These are phyloP conservation scores for Odontesthes bonariensis DNA, from an alignment of 2,113 vertebrate genomes.

Conservation along the genomic window DNA sequence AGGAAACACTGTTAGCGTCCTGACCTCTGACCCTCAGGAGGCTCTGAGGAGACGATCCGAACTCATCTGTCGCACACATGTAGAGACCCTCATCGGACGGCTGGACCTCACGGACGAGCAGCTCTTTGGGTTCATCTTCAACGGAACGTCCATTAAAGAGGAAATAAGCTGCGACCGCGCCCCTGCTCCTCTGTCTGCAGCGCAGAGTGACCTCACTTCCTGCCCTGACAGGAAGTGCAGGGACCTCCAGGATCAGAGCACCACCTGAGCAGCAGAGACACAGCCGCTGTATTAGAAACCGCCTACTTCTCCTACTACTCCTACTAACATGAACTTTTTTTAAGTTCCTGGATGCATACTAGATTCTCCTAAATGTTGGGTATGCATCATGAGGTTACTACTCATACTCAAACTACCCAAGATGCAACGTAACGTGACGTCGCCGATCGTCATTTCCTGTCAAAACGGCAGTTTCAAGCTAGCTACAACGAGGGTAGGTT, in stretches of 20 bases:
- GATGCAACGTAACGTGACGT: too few relatives aligned
- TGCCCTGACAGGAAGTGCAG: neutral
- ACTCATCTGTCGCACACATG: neutral
- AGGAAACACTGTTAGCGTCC: too few relatives aligned
- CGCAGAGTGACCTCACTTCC: neutral
- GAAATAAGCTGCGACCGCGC: neutral
- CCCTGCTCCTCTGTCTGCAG: neutral
- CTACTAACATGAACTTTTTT: too few relatives aligned
- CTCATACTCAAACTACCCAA: too few relatives aligned
- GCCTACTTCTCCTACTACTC: too few relatives aligned
- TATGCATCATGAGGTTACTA: too few relatives aligned
- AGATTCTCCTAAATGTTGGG: too few relatives aligned
- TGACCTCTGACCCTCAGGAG: neutral
- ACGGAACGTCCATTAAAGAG: neutral
- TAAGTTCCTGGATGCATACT: too few relatives aligned
- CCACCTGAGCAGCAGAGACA: neutral
- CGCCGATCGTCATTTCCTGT: too few relatives aligned
- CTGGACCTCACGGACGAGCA: neutral
- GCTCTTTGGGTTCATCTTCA: neutral
- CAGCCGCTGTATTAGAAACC: too few relatives aligned
- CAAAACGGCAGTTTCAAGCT: too few relatives aligned
- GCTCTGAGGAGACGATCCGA: neutral
- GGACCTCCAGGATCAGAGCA: neutral
- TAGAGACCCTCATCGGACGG: neutral
- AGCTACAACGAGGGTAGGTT: too few relatives aligned